Conservation (phyloP, 35 echinoderm and acorn worm species). For the Apostichopus parvimensis region DNA sequence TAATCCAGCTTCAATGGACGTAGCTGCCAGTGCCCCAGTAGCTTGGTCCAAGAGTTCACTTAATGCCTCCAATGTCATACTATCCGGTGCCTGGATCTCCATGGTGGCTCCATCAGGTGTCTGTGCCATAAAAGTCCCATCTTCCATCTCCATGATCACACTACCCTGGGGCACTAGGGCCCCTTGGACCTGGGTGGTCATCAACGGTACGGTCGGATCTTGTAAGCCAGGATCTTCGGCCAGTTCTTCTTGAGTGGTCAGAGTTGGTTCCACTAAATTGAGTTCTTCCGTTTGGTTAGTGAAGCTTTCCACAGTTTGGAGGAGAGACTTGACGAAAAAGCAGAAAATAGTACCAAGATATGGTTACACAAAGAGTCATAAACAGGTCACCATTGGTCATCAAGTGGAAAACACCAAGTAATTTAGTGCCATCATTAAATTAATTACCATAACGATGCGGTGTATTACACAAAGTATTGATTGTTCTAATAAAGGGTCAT, state of each 20-base stretch:
- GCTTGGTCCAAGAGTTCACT: slow-evolving; percentile 41
- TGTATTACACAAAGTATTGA: no score
- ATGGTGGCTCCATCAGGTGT: slow-evolving; percentile 55
- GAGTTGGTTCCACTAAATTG: background rate
- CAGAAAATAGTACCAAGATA: background rate
- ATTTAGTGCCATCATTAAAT: no score
- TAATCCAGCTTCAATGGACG: background rate
- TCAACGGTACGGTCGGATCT: background rate
- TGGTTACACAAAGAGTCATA: background rate
- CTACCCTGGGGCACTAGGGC: slow-evolving; percentile 44
- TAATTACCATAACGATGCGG: no score
- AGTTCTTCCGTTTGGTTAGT: background rate
- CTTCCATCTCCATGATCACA: slow-evolving; percentile 55
- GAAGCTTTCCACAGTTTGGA: slow-evolving; percentile 3
- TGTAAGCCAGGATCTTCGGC: background rate
- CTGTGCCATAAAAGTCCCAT: slow-evolving; percentile 54
- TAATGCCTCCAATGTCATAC: slow-evolving; percentile 41
- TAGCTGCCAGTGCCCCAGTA: background rate
- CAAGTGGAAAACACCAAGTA: no score
- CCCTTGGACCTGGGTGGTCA: slow-evolving; percentile 39
- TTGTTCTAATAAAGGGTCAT: no score
- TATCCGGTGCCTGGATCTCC: slow-evolving; percentile 55
- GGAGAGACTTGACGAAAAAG: background rate
- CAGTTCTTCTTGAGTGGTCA: background rate
- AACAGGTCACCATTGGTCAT: no score